Conservation (phyloP, 30 jellyfish, hydroid and myxozoan genomes). For the Morbakka virulenta region DNA sequence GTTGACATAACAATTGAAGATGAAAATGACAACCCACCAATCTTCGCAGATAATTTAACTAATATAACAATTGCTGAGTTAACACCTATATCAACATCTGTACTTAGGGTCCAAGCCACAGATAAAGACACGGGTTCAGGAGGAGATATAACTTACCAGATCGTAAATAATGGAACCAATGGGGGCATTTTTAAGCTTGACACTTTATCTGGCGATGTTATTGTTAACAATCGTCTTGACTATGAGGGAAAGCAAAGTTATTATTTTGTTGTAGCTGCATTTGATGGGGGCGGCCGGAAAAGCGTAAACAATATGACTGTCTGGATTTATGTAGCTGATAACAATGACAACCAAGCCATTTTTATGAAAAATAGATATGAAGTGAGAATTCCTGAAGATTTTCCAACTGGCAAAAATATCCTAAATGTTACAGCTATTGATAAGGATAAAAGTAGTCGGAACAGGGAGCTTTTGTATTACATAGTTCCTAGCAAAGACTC, state of each 20-base stretch:
- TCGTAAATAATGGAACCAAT: slow-evolving; percentile 4
- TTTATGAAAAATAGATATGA: slow-evolving; percentile 37
- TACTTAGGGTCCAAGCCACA: slow-evolving; percentile 28
- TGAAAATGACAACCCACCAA: slow-evolving; percentile 51
- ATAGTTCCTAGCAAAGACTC: slow-evolving; percentile 66
- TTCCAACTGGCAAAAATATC: background rate
- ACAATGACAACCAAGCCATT: slow-evolving; percentile 54
- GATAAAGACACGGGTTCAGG: slow-evolving; percentile 30
- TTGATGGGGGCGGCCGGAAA: slow-evolving; percentile 35
- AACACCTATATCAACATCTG: slow-evolving; percentile 26
- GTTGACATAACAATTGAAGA: slow-evolving; percentile 39
- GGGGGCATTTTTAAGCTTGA: background rate
- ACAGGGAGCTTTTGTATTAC: slow-evolving; percentile 18
- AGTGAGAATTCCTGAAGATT: slow-evolving; percentile 4
- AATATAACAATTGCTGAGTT: slow-evolving; percentile 22
- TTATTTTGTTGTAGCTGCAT: slow-evolving; percentile 59
- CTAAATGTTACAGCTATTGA: slow-evolving; percentile 43
- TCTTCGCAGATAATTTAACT: background rate
- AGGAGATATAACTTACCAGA: slow-evolving; percentile 14
- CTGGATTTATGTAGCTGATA: slow-evolving; percentile 29
- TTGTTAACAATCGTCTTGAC: slow-evolving; percentile 22
- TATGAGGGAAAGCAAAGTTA: slow-evolving; percentile 37
- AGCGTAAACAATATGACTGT: slow-evolving; percentile 20
- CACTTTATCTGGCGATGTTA: background rate
- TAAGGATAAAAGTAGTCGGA: background rate